Conservation (phyloP, 2,797 vertebrate genomes). For the Pseudochirops corinnae region DNA sequence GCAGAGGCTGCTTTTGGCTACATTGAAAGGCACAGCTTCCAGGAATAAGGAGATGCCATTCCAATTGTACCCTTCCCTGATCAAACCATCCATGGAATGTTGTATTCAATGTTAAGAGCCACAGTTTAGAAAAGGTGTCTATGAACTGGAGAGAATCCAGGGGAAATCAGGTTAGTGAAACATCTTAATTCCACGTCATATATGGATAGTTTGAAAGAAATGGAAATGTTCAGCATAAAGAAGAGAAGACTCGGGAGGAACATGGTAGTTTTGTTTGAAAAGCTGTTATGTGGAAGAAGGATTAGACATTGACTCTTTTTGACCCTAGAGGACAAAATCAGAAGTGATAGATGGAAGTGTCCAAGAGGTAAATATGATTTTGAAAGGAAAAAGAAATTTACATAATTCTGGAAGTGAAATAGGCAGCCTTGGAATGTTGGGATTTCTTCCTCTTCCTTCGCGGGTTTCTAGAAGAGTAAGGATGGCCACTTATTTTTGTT, state of each 20-base stretch:
- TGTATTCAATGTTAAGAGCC: background rate
- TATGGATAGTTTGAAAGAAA: background rate
- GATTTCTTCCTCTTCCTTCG: background rate
- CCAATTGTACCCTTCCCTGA: background rate
- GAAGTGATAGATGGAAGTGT: background rate
- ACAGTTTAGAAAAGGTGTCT: background rate
- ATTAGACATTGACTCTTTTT: background rate
- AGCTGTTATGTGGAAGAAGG: background rate
- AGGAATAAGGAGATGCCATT: background rate
- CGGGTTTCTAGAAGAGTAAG: background rate
- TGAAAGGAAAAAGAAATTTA: background rate
- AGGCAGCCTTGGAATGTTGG: background rate
- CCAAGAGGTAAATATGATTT: background rate
- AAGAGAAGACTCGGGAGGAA: background rate
- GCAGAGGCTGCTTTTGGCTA: background rate
- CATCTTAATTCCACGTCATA: background rate
- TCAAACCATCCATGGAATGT: background rate
- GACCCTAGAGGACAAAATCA: background rate
- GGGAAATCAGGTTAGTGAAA: background rate
- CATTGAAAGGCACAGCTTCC: background rate
- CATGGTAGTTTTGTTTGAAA: background rate
- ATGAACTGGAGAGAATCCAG: background rate
- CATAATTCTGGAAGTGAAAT: background rate
- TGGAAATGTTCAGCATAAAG: background rate
- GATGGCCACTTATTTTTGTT: background rate